These are phyloP conservation scores for Himalopsyche phryganea DNA, from an alignment of 1,140 invertebrate genomes.

Conservation along the genomic window DNA sequence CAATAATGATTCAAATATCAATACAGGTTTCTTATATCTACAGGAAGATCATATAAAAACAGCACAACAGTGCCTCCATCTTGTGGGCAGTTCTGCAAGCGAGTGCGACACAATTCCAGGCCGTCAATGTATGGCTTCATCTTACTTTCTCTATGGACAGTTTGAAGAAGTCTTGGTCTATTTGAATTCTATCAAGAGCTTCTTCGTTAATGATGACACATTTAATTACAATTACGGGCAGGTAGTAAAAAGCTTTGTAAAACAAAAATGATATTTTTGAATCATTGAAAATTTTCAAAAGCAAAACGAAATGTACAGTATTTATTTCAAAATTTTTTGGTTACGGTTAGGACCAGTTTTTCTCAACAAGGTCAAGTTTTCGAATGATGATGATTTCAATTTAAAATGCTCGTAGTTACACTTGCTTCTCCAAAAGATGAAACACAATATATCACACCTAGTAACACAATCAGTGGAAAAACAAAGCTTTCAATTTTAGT, in stretches of 20 bases:
- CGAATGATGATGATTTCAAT: too few relatives aligned
- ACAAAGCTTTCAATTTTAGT: too few relatives aligned
- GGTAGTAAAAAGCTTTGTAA: constrained; percentile 38
- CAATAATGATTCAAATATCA: too few relatives aligned
- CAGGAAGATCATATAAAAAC: constrained; percentile 91
- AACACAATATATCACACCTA: too few relatives aligned
- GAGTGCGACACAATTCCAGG: constrained; percentile 95
- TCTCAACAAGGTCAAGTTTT: too few relatives aligned
- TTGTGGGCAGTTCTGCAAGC: constrained; percentile 91
- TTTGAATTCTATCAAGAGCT: constrained; percentile 95
- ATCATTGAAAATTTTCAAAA: background rate
- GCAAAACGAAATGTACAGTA: too few relatives aligned
- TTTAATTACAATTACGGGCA: constrained; percentile 98
- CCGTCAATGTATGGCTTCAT: constrained; percentile 95
- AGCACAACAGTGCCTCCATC: constrained; percentile 94
- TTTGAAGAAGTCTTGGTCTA: constrained; percentile 97
- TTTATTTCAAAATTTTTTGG: too few relatives aligned
- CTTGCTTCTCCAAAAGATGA: too few relatives aligned
- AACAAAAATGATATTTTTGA: background rate
- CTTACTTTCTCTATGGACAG: constrained; percentile 89
- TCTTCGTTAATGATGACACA: constrained; percentile 89
- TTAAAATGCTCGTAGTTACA: too few relatives aligned
- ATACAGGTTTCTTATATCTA: constrained; percentile 33
- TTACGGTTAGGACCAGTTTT: too few relatives aligned
- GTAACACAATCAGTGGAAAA: too few relatives aligned